Conservation (phyloP, 23 tunicate genomes). For the Trididemnum miniatum region DNA sequence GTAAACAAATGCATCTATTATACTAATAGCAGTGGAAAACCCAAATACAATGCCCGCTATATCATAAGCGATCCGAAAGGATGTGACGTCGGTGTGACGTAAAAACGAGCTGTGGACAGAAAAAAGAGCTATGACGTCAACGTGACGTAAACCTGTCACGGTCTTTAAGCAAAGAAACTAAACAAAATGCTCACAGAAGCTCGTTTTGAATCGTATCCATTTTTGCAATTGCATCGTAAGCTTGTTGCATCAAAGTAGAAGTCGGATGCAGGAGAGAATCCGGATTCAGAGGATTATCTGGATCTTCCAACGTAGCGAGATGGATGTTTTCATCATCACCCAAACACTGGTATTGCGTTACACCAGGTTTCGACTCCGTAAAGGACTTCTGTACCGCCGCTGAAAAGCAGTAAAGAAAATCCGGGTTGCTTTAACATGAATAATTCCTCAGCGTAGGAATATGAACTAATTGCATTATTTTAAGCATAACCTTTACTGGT, state of each 20-base stretch:
- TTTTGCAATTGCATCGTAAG: conserved; percentile 80
- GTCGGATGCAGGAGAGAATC: conserved; percentile 41
- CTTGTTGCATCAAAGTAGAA: conserved; percentile 52
- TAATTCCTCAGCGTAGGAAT: too few relatives aligned
- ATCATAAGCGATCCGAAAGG: too few relatives aligned
- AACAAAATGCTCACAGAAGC: conserved; percentile 56
- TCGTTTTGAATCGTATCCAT: conserved; percentile 66
- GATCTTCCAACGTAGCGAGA: conserved; percentile 21
- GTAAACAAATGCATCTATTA: too few relatives aligned
- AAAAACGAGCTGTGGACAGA: too few relatives aligned
- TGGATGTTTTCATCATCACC: conserved; percentile 65
- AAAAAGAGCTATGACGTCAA: too few relatives aligned
- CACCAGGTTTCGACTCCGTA: background rate
- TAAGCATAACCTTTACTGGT: too few relatives aligned
- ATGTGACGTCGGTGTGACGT: too few relatives aligned
- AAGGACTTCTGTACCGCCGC: background rate
- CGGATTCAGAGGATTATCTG: background rate
- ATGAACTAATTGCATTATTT: too few relatives aligned
- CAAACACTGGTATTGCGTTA: background rate
- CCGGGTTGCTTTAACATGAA: too few relatives aligned
- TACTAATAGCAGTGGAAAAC: too few relatives aligned
- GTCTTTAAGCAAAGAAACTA: background rate
- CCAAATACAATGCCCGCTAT: too few relatives aligned
- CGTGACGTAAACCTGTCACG: background rate
- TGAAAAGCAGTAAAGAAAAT: too few relatives aligned